These are phyloP conservation scores for Muraenolepis orangiensis DNA, from an alignment of 2,797 vertebrate genomes.

Conservation along the genomic window DNA sequence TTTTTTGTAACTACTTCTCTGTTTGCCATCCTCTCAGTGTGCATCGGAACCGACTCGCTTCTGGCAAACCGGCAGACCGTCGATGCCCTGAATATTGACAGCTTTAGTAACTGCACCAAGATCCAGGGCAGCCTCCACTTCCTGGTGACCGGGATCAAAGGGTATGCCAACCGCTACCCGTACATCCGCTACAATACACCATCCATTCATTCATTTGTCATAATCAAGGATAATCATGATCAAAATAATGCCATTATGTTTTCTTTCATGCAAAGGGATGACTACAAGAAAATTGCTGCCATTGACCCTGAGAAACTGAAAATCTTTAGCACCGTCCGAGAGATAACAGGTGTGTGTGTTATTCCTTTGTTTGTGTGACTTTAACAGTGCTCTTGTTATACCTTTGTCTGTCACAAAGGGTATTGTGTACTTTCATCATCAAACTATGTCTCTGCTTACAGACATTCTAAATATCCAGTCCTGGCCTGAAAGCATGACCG, in stretches of 20 bases:
- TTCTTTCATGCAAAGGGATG: constrained; percentile 43
- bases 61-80: constrained; percentile 76
- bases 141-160: constrained; percentile 86
- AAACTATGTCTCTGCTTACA: constrained; percentile 67
- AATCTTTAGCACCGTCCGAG: constrained; percentile 86
- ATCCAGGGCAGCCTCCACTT: constrained; percentile 93
- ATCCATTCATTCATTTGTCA: not conserved
- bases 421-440: not conserved
- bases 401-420: not conserved
- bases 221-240: not conserved
- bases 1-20: not conserved
- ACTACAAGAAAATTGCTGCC: constrained; percentile 77
- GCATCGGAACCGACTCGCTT: constrained; percentile 77
- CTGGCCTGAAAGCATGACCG: constrained; percentile 81
- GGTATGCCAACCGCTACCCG: constrained; percentile 69
- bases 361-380: constrained; percentile 1
- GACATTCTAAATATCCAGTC: constrained; percentile 83
- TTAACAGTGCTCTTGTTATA: not conserved
- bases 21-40: constrained; percentile 67
- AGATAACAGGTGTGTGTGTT: constrained; percentile 84
- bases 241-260: not conserved
- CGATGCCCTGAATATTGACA: constrained; percentile 88
- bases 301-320: constrained; percentile 90
- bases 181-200: not conserved
- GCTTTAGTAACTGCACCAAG: constrained; percentile 94